These are phyloP conservation scores for Tinea pellionella DNA, from an alignment of 2,888 invertebrate genomes.

Conservation along the genomic window DNA sequence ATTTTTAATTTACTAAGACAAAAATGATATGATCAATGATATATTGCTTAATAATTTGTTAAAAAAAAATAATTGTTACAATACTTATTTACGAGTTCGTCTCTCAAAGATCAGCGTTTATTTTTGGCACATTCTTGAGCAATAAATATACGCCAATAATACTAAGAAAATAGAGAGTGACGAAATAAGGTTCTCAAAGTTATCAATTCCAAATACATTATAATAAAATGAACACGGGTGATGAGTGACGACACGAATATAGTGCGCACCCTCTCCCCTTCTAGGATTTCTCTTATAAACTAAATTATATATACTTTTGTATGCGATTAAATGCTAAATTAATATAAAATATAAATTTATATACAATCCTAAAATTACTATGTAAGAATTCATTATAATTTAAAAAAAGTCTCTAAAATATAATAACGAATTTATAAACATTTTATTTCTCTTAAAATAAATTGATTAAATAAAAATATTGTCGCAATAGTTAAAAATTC, in stretches of 20 bases:
- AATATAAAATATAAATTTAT: not conserved
- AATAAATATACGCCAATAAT: not conserved
- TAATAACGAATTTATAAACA: not conserved
- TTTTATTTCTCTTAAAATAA: not conserved
- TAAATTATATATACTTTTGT: not conserved
- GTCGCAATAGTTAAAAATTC: not conserved
- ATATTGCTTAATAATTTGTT: too few relatives aligned
- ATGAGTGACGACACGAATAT: too few relatives aligned
- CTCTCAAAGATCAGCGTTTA: too few relatives aligned
- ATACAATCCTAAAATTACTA: not conserved
- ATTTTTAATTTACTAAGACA: not conserved
- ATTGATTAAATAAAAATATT: not conserved
- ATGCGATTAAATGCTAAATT: not conserved
- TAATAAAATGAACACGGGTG: too few relatives aligned
- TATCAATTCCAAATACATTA: not conserved
- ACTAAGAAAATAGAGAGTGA: not conserved
- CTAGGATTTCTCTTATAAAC: not conserved
- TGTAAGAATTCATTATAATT: conserved; percentile 9
- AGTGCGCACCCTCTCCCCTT: too few relatives aligned
- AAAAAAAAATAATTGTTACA: too few relatives aligned
- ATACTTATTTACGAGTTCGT: too few relatives aligned
- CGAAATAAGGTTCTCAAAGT: not conserved
- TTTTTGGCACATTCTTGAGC: not conserved
- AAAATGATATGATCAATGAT: not conserved
- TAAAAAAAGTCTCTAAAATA: conserved; percentile 5